Evolutionary conservation across 2,888 invertebrate genomes (phyloP).

Genomic region (Hypselothyrea guttata): DNA sequence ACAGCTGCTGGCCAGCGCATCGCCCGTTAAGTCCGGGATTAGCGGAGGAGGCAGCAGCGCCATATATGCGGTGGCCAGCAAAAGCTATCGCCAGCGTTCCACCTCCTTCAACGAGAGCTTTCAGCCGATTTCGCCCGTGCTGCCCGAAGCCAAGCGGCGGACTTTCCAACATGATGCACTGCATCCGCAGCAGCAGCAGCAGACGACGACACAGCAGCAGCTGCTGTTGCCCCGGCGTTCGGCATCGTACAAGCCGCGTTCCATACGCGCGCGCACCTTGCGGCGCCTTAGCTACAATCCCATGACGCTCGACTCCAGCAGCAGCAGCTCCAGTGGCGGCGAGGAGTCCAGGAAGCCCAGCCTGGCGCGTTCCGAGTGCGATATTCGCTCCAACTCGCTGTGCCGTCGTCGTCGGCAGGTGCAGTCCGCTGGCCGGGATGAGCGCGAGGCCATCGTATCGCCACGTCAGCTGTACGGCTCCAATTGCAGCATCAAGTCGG

Average conservation of each 20-base stretch:
- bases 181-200: conserved; percentile 51
- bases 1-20: conserved; percentile 68
- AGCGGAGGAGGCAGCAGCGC: conserved; percentile 78
- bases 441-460: conserved; percentile 65
- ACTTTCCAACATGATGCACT: conserved; percentile 21
- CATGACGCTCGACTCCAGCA: conserved; percentile 83
- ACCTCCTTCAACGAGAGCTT: conserved; percentile 84
- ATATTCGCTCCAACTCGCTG: conserved; percentile 81
- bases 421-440: conserved; percentile 74
- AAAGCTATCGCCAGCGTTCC: conserved; percentile 82
- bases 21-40: conserved; percentile 76
- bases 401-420: conserved; percentile 79
- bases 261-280: conserved; percentile 84
- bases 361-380: conserved; percentile 84
- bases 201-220: conserved; percentile 27
- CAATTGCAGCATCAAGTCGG: conserved; percentile 83
- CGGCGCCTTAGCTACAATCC: conserved; percentile 85
- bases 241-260: conserved; percentile 82
- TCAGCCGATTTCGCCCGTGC: conserved; percentile 79
- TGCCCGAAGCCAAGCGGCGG: conserved; percentile 60
- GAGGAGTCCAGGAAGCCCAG: conserved; percentile 80
- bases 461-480: conserved; percentile 82
- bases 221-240: conserved; percentile 53
- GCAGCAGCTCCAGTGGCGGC: conserved; percentile 84
- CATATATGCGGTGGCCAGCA: conserved; percentile 65